phyloP scores from a whole-genome alignment of 2,888 invertebrate genomes.

The Chloroclysta siterata region DNA sequence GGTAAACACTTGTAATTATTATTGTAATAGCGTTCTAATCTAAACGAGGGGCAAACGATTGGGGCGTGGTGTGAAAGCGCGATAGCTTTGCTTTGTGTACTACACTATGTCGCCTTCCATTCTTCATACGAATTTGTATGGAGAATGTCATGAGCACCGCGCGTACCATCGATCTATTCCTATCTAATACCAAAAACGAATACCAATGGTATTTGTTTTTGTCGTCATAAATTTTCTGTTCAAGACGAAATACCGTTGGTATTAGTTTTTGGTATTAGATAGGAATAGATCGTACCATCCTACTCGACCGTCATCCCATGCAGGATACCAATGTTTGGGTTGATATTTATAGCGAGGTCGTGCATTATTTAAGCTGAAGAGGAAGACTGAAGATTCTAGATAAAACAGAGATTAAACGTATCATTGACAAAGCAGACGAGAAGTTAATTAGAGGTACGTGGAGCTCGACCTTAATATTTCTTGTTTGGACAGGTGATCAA shows the following conservation, averaged over 20 bases:
- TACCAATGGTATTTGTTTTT: no score
- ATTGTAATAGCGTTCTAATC: conserved; percentile 74
- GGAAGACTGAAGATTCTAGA: no score
- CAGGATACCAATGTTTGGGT: not conserved
- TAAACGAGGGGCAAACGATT: conserved; percentile 58
- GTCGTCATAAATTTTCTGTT: no score
- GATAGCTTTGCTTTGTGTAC: conserved; percentile 36
- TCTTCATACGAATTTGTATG: not conserved
- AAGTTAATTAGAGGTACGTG: not conserved
- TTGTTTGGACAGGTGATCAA: conserved; percentile 32
- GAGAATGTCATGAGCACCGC: not conserved
- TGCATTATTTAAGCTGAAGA: no score
- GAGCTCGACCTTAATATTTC: conserved; percentile 18
- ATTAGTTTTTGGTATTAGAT: no score
- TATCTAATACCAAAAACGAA: no score
- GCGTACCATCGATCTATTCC: no score
- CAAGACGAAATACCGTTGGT: no score
- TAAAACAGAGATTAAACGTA: no score
- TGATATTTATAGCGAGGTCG: not conserved
- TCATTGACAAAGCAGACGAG: no score
- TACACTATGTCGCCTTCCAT: not conserved
- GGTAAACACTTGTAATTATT: conserved; percentile 73
- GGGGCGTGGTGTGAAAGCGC: conserved; percentile 60
- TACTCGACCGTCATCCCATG: not conserved
- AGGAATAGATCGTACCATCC: not conserved